Evolutionary conservation across 2,888 invertebrate genomes (phyloP).

Genomic region (Erebia ligea): DNA sequence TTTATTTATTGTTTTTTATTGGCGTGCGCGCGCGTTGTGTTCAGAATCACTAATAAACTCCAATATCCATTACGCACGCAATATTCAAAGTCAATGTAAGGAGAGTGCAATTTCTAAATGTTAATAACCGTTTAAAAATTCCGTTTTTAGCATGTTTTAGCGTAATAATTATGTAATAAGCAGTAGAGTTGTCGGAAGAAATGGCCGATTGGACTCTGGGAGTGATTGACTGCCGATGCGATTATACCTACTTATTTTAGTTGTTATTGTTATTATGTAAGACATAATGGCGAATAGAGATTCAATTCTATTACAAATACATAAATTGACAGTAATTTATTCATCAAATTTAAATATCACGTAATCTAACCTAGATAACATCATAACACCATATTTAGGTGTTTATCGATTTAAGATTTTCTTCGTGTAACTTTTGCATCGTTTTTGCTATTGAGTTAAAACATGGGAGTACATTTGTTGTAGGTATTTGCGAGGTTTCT

Average conservation of each 20-base stretch:
- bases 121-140: slow-evolving; percentile 43
- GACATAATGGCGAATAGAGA: background rate
- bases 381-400: background rate
- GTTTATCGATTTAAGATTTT: background rate
- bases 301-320: background rate
- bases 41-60: slow-evolving; percentile 44
- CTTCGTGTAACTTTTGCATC: background rate
- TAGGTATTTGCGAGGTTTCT: too few relatives aligned
- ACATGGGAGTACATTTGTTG: too few relatives aligned
- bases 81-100: slow-evolving; percentile 40
- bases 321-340: slow-evolving; percentile 5
- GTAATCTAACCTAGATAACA: background rate
- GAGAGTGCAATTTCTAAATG: slow-evolving; percentile 46
- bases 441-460: too few relatives aligned
- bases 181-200: slow-evolving; percentile 28
- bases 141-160: slow-evolving; percentile 27
- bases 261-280: background rate
- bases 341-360: slow-evolving; percentile 12
- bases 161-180: slow-evolving; percentile 39
- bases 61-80: slow-evolving; percentile 40
- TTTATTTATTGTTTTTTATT: slow-evolving; percentile 37
- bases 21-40: slow-evolving; percentile 46
- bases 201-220: background rate
- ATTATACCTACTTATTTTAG: background rate
- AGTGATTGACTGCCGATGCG: slow-evolving; percentile 23